Percentiles rank a stretch among this genome's conserved stretches.
Conservation (phyloP, 1,140 invertebrate genomes). For the Lepidotrigona ventralis region DNA sequence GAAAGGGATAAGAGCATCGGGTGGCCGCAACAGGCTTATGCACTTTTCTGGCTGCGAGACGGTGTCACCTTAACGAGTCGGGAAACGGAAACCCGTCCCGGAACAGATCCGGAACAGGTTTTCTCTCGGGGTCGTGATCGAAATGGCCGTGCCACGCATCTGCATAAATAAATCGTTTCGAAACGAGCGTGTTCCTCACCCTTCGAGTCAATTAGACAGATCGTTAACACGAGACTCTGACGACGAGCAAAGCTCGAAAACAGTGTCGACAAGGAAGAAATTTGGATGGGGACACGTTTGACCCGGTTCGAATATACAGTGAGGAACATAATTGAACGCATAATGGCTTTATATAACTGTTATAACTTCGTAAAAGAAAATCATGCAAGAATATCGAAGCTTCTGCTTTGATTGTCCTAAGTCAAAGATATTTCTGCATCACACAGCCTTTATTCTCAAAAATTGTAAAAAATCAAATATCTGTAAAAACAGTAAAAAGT, state of each 20-base stretch:
- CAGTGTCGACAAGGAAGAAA: neutral
- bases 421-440: no score
- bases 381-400: no score
- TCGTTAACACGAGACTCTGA: neutral
- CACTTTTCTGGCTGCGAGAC: slow-evolving; percentile 61
- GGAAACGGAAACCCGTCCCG: slow-evolving; percentile 70
- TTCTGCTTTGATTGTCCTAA: no score
- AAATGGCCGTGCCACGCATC: slow-evolving; percentile 45
- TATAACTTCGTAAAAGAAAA: no score
- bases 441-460: no score
- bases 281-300: neutral
- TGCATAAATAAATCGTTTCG: slow-evolving; percentile 45
- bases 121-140: slow-evolving; percentile 59
- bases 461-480: no score
- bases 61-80: slow-evolving; percentile 66
- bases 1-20: slow-evolving; percentile 27
- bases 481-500: no score
- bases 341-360: no score
- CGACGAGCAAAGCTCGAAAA: neutral
- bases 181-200: neutral
- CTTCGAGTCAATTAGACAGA: neutral
- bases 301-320: neutral
- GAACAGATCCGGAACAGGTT: slow-evolving; percentile 68
- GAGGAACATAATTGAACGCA: no score
- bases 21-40: slow-evolving; percentile 44